Percentiles rank a stretch among this genome's conserved stretches.
These are phyloP conservation scores for Peribatodes rhomboidaria DNA, from an alignment of 2,888 invertebrate species.

Conservation along the genomic window DNA sequence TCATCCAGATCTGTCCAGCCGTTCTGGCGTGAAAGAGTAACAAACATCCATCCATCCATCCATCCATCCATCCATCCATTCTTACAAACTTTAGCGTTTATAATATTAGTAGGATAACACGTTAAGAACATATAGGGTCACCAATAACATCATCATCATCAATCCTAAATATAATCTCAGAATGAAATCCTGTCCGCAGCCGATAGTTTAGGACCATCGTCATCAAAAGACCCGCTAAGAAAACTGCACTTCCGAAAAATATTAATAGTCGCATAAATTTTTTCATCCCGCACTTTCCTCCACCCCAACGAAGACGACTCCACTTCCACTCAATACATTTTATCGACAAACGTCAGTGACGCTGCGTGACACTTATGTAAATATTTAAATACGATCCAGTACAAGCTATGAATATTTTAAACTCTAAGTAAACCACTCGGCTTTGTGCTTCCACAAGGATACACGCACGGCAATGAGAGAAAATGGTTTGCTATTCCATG, in stretches of 20 bases:
- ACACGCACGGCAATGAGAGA: conserved; percentile 69
- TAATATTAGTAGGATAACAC: too few relatives aligned
- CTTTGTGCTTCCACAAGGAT: conserved; percentile 73
- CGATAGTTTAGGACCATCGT: background rate
- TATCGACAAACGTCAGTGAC: conserved; percentile 84
- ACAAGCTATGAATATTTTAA: conserved; percentile 88
- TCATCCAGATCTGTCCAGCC: too few relatives aligned
- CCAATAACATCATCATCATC: too few relatives aligned
- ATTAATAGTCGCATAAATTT: conserved; percentile 21
- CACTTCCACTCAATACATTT: conserved; percentile 81
- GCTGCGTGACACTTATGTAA: conserved; percentile 87
- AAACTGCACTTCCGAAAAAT: conserved; percentile 18
- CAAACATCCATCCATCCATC: too few relatives aligned
- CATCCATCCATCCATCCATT: too few relatives aligned
- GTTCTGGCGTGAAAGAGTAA: too few relatives aligned
- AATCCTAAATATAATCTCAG: background rate
- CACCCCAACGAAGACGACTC: conserved; percentile 54
- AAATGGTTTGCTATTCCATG: conserved; percentile 63
- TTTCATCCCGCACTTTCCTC: conserved; percentile 45
- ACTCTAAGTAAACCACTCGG: conserved; percentile 84
- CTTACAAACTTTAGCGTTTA: too few relatives aligned
- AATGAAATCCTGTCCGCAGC: background rate
- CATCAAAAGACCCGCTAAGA: background rate
- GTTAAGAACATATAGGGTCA: too few relatives aligned
- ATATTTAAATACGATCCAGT: conserved; percentile 88